Conservation (phyloP, 2,888 invertebrate genomes). For the Temnothorax rugatulus region DNA sequence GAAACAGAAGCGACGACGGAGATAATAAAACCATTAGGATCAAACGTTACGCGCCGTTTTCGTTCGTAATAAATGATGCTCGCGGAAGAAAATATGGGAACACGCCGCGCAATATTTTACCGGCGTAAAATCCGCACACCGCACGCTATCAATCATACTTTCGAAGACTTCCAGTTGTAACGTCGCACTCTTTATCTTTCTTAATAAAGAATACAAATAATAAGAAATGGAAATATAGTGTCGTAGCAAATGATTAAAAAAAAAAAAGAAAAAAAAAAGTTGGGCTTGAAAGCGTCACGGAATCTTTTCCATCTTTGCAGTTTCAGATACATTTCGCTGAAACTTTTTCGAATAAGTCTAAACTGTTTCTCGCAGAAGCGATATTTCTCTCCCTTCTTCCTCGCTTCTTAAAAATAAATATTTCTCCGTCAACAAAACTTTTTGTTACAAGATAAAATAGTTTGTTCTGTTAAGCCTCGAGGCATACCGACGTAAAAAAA, state of each 20-base stretch:
- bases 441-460: slow-evolving; percentile 4
- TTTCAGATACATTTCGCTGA: slow-evolving; percentile 13
- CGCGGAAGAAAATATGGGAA: slow-evolving; percentile 39
- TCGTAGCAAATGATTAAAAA: slow-evolving; percentile 24
- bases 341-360: slow-evolving; percentile 26
- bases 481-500: background rate
- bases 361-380: slow-evolving; percentile 15
- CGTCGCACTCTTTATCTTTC: slow-evolving; percentile 35
- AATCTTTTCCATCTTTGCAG: slow-evolving; percentile 17
- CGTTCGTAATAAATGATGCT: slow-evolving; percentile 50
- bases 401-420: slow-evolving; percentile 26
- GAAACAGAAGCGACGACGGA: slow-evolving; percentile 33
- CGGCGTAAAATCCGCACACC: slow-evolving; percentile 38
- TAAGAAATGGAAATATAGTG: slow-evolving; percentile 23
- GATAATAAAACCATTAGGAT: slow-evolving; percentile 56
- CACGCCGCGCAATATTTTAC: slow-evolving; percentile 41
- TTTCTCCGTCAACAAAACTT: slow-evolving; percentile 13
- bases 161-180: slow-evolving; percentile 26
- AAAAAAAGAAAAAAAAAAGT: slow-evolving; percentile 25
- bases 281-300: background rate
- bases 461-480: background rate
- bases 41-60: slow-evolving; percentile 55
- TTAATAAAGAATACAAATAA: slow-evolving; percentile 43
- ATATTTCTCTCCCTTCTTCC: slow-evolving; percentile 19
- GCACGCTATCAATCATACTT: slow-evolving; percentile 50